Base-by-base conservation (phyloP, 2,888 invertebrate species). In the Zelleria hepariella region DNA sequence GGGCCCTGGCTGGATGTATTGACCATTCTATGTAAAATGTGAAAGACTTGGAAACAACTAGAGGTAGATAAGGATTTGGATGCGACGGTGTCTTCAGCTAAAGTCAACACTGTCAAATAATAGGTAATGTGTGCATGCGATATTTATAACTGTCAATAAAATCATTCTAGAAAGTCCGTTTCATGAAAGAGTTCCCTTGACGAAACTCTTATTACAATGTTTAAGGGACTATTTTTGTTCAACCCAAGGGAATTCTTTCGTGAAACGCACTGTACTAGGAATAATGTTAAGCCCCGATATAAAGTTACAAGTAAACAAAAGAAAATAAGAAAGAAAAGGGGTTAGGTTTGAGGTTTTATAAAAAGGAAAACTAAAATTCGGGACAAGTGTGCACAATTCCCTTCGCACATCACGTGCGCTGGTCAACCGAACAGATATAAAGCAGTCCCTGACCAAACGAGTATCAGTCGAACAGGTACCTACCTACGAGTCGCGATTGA, bases 11-110 rank as follows among this genome's bases (percentile, higher is more conserved):
- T 69, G 68, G 67, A 66, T 64, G 74, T 78, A 82, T 80, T 79
- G 85, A 82, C 84, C 82, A 86, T 88, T 87, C 85, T 87, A 87
- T 88, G 87, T 86, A 82, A 87, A 87, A 86, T 86, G 86, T 86
- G 85, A 86, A 82, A 77, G 79, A 73, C 74, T 73, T 62, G 72
- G 65, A 65, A 65, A 58, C 60, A 32, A 20, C 63, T 70, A 72
- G 68, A 69, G 71, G 64, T 64, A 62, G n/a, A 18, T n/a, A 59
- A 21, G 58, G 57, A 59, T 65, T 71, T 80, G 77, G 85, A 85
- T 77, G 77, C 68, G 85, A 80, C 66, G 70, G 1, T 5, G 49
- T 52, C 8, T 6, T 32, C 10, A 10, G n/a, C n/a, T 32, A 32
- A 2, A 10, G 7, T 10, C 32, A 7, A 32, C 7, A 10, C 32